These are phyloP conservation scores for Alethe castanea DNA, from an alignment of 2,113 vertebrate genomes.

Conservation along the genomic window DNA sequence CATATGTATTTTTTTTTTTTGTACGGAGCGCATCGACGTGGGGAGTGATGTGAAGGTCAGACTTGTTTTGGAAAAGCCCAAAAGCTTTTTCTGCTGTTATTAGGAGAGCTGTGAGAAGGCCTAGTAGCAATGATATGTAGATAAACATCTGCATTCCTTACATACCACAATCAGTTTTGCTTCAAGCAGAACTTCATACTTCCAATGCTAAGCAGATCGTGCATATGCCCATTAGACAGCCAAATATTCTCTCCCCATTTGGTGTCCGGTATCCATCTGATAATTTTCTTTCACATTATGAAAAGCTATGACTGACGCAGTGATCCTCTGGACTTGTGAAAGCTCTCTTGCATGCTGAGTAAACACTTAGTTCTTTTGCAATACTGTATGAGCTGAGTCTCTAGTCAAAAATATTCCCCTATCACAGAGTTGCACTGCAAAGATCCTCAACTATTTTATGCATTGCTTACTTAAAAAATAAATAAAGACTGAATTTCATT, in stretches of 20 bases:
- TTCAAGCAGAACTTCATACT: slow-evolving; percentile 50
- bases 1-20: not conserved
- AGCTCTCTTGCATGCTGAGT: not conserved
- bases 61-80: slow-evolving; percentile 67
- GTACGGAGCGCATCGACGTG: slow-evolving; percentile 1
- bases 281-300: slow-evolving; percentile 41
- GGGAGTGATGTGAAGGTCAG: slow-evolving; percentile 51
- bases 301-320: not conserved
- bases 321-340: slow-evolving; percentile 31
- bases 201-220: slow-evolving; percentile 34
- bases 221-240: not conserved
- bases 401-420: slow-evolving; percentile 3
- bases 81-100: slow-evolving; percentile 58
- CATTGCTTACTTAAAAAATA: slow-evolving; percentile 47
- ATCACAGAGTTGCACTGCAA: not conserved
- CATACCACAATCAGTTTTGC: slow-evolving; percentile 62
- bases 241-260: slow-evolving; percentile 10
- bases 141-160: slow-evolving; percentile 72
- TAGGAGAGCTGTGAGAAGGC: slow-evolving; percentile 58
- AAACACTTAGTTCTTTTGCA: not conserved
- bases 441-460: slow-evolving; percentile 27
- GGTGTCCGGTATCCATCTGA: slow-evolving; percentile 36
- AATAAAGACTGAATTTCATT: slow-evolving; percentile 56
- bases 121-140: slow-evolving; percentile 61
- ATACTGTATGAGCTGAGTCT: not conserved